phyloP scores from a whole-genome alignment of 1,140 invertebrate genomes.

The Scaptomyza graminum region DNA sequence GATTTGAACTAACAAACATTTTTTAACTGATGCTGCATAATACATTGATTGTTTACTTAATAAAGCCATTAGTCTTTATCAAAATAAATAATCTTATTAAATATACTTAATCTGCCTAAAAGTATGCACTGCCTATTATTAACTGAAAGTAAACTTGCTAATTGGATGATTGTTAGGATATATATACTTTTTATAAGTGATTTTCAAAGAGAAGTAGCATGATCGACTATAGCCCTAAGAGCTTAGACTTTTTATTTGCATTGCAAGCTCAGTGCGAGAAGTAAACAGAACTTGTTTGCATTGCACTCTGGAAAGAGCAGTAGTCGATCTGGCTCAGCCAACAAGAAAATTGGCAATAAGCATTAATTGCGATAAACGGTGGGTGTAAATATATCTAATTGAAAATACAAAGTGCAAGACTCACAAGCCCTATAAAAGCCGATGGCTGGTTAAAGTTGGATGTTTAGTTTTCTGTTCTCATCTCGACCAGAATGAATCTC shows the following conservation, averaged over 20 bases:
- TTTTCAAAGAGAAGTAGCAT: not conserved
- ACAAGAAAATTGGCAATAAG: not conserved
- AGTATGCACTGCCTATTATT: not conserved
- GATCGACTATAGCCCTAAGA: not conserved
- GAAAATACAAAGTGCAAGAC: conserved; percentile 28
- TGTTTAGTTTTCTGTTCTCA: not conserved
- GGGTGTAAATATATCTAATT: conserved; percentile 48
- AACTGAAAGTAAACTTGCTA: not conserved
- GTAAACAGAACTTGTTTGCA: conserved; percentile 9
- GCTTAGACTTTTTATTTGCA: not conserved
- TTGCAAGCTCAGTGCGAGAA: not conserved
- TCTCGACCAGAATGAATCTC: conserved; percentile 32
- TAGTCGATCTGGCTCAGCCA: not conserved
- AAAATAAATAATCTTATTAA: too few species aligned
- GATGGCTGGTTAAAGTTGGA: not conserved
- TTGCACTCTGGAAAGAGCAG: conserved; percentile 6
- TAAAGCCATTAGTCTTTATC: too few species aligned
- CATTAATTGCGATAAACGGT: not conserved
- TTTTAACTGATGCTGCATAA: too few species aligned
- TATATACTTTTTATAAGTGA: not conserved
- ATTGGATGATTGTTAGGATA: conserved; percentile 1
- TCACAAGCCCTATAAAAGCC: conserved; percentile 42
- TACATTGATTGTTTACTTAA: too few species aligned
- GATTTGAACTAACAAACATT: too few species aligned
- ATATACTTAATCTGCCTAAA: not conserved